phyloP scores from a whole-genome alignment of 1,140 invertebrate species.

The Brachystomella parvula region DNA sequence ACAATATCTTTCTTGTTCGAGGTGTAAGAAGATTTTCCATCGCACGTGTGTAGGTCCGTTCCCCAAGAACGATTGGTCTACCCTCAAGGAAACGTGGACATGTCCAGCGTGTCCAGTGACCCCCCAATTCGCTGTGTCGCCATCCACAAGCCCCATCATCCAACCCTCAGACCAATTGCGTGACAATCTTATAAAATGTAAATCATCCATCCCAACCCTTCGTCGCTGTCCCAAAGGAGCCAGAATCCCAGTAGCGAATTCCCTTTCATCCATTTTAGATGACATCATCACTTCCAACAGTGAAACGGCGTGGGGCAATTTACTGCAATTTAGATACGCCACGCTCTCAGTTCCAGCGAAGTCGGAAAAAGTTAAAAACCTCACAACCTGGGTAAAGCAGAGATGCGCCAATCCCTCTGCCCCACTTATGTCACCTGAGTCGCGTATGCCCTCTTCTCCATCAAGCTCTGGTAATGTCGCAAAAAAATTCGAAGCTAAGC shows the following conservation, averaged over 20 bases:
- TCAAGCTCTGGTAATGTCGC: background rate
- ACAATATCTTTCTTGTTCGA: too few species aligned
- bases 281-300: conserved; percentile 3
- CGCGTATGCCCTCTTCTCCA: too few species aligned
- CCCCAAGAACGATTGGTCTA: too few species aligned
- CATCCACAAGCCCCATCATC: too few species aligned
- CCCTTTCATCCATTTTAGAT: background rate
- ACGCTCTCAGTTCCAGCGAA: conserved; percentile 11
- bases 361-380: conserved; percentile 15
- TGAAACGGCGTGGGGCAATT: background rate
- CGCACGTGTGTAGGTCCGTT: too few species aligned
- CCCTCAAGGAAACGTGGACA: too few species aligned
- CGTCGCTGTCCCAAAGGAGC: conserved; percentile 11
- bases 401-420: background rate
- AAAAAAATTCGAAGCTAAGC: conserved; percentile 19
- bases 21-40: too few species aligned
- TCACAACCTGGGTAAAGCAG: conserved; percentile 13
- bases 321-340: conserved; percentile 12
- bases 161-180: background rate
- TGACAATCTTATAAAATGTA: background rate
- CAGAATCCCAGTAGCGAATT: background rate
- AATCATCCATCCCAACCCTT: background rate
- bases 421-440: background rate
- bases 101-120: too few species aligned
- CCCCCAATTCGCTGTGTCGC: too few species aligned